Evolutionary conservation across 2,888 invertebrate genomes (phyloP), one percentile per base, ranked within the genome.

Genomic region (Tachina lurida): DNA sequence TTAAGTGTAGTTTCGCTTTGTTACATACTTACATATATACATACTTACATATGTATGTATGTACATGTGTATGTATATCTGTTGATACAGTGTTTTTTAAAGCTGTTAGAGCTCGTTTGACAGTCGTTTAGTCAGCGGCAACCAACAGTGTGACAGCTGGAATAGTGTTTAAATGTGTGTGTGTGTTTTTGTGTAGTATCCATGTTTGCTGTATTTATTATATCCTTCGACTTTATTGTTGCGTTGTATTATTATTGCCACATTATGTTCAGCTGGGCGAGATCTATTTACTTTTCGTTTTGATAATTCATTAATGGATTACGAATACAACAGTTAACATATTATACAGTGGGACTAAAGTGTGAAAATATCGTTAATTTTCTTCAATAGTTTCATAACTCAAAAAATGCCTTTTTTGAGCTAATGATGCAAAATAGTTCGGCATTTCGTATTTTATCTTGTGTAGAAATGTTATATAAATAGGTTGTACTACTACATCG

Each of bases 261-360:
- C 83, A 81, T 88, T 87, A 84, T 83, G 77, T 85, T 87, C 87
- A 84, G 84, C 79, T 87, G 87, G 87, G 84, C 87, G 87, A 87
- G 87, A 88, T 88, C 83, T 87, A 88, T 88, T 88, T 88, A 87
- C 87, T 88, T 88, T 87, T 87, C 86, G 86, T 88, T 87, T 88
- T 87, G 87, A 87, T 87, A 88, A 88, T 88, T 88, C 87, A 88
- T 88, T 88, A 88, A 88, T 88, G 87, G 87, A 88, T 88, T 87
- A 88, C 81, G 87, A 84, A 86, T 83, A 86, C 79, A 86, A 76
- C 73, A 81, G 84, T 65, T 81, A 84, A 86, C 83, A 77, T 77
- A 45, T 67, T 73, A 13, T 9, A 81, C 76, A 81, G 76, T 81
- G 81, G 75, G 45, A 31, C 60, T 15, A 54, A 65, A 43, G 4